Evolutionary conservation across 1,140 invertebrate species (phyloP).

Genomic region (Tribolium castaneum): DNA sequence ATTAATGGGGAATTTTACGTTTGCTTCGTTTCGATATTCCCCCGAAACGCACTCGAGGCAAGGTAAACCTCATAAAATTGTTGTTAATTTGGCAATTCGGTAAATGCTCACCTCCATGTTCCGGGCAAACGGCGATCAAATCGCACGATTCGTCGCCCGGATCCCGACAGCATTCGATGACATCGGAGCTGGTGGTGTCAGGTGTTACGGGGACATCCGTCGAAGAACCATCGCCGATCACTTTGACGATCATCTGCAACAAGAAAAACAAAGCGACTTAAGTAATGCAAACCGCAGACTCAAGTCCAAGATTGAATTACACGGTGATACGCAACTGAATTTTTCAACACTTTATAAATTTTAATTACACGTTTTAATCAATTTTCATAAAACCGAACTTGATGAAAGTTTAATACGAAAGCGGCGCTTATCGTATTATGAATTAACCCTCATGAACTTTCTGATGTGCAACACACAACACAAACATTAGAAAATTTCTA

Average conservation of each 20-base stretch:
- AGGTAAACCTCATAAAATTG: not conserved
- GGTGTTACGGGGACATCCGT: slow-evolving; percentile 71
- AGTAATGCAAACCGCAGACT: not conserved
- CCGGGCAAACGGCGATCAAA: slow-evolving; percentile 66
- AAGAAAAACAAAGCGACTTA: slow-evolving; percentile 36
- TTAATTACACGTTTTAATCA: slow-evolving; percentile 1
- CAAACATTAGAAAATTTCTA: not conserved
- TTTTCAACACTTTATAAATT: not conserved
- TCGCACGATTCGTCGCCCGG: slow-evolving; percentile 71
- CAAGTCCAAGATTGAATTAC: not conserved
- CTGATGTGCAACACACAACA: not conserved
- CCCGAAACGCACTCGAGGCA: not conserved
- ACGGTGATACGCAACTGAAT: not conserved
- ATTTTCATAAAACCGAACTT: not conserved
- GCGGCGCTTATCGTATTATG: not conserved
- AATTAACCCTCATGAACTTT: not conserved
- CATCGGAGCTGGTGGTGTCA: slow-evolving; percentile 70
- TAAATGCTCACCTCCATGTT: slow-evolving; percentile 64
- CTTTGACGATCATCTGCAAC: slow-evolving; percentile 72
- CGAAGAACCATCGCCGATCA: slow-evolving; percentile 67
- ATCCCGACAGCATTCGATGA: slow-evolving; percentile 71
- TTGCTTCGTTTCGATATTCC: not conserved
- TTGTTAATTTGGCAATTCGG: too few relatives aligned
- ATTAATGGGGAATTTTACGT: slow-evolving; percentile 3
- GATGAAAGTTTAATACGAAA: not conserved